phyloP scores from a whole-genome alignment of 2,888 invertebrate genomes.

The Pycnomerus fuliginosus region DNA sequence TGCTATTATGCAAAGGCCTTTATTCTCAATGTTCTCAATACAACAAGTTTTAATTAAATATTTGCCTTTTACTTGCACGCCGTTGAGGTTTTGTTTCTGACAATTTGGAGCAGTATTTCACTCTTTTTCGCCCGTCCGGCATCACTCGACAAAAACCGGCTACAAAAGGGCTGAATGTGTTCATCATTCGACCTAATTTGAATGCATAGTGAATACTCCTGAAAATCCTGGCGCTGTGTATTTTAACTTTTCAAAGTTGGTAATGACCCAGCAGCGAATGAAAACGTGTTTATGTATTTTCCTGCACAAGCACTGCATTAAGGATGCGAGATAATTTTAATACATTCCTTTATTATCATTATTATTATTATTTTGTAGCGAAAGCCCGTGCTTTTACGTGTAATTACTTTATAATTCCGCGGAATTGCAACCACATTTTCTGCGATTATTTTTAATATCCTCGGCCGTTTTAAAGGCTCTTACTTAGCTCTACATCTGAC shows the following conservation, averaged over 20 bases:
- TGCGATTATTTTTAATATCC: constrained; percentile 11
- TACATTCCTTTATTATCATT: constrained; percentile 7
- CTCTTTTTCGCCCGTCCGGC: too few relatives aligned
- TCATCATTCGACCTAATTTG: constrained; percentile 15
- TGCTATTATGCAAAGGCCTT: constrained; percentile 22
- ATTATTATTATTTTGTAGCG: constrained; percentile 6
- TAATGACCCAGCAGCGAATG: constrained; percentile 26
- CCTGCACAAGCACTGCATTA: constrained; percentile 6
- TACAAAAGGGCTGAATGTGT: constrained; percentile 14
- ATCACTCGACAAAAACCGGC: too few relatives aligned
- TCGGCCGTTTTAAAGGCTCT: constrained; percentile 1
- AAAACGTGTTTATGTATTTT: constrained; percentile 20
- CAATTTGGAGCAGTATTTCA: constrained; percentile 27
- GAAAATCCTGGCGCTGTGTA: constrained; percentile 24
- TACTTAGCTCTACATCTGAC: too few relatives aligned
- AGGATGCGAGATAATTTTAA: constrained; percentile 16
- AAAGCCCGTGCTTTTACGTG: too few relatives aligned
- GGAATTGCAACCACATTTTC: not conserved
- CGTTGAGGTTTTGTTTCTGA: constrained; percentile 14
- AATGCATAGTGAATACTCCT: constrained; percentile 15
- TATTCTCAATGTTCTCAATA: constrained; percentile 25
- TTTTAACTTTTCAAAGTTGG: constrained; percentile 30
- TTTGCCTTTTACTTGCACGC: constrained; percentile 23
- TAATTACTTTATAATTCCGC: constrained; percentile 8
- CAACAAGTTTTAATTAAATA: constrained; percentile 29